Conservation (phyloP, 2,113 vertebrate genomes). For the Scortum barcoo region DNA sequence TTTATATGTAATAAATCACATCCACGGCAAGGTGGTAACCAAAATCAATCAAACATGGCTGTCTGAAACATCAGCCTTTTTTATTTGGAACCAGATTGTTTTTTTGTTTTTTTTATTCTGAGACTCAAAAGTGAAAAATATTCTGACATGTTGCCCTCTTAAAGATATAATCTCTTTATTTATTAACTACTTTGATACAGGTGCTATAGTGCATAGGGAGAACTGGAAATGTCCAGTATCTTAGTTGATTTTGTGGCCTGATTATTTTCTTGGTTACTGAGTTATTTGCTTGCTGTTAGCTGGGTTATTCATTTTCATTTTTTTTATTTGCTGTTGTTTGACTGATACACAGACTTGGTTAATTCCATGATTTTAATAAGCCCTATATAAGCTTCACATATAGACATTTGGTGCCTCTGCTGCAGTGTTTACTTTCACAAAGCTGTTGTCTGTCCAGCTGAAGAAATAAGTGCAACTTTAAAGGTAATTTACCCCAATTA, state of each 20-base stretch:
- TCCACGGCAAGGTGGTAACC: not conserved
- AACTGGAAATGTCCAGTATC: not conserved
- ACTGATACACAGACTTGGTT: not conserved
- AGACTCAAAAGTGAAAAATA: not conserved
- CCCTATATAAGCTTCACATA: not conserved
- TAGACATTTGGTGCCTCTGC: not conserved
- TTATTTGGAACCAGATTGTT: no score
- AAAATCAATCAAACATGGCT: not conserved
- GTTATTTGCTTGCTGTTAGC: not conserved
- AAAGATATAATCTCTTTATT: not conserved
- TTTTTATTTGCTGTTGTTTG: not conserved
- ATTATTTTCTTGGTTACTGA: not conserved
- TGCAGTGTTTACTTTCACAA: not conserved
- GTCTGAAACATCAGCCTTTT: no score
- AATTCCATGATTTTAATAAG: not conserved
- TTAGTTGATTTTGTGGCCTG: not conserved
- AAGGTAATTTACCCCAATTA: not conserved
- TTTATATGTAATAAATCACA: not conserved
- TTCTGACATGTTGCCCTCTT: not conserved
- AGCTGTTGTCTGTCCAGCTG: not conserved
- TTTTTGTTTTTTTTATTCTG: not conserved
- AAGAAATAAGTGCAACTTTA: not conserved
- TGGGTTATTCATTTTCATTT: not conserved
- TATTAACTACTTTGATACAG: no score
- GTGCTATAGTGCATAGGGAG: not conserved